Evolutionary conservation across 2,888 invertebrate species (phyloP).

Genomic region (Agrotis ipsilon): DNA sequence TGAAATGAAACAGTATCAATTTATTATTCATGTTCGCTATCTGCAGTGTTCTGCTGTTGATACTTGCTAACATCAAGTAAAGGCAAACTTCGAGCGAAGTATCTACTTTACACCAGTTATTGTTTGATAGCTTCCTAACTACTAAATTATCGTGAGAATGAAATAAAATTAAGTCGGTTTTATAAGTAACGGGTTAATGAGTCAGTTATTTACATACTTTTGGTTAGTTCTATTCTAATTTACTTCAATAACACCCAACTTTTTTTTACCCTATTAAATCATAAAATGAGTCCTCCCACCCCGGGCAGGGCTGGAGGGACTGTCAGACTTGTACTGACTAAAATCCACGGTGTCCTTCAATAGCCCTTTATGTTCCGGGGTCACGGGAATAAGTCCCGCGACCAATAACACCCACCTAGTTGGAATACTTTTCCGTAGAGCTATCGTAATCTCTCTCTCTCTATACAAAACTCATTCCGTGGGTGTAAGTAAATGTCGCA

Average conservation of each 20-base stretch:
- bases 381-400: too few relatives aligned
- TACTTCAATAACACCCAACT: background rate
- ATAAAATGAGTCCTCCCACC: too few relatives aligned
- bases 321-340: too few relatives aligned
- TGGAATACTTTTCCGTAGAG: conserved; percentile 1
- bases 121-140: conserved; percentile 3
- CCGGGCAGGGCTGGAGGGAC: too few relatives aligned
- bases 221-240: background rate
- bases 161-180: background rate
- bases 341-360: too few relatives aligned
- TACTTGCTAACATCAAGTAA: conserved; percentile 9
- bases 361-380: too few relatives aligned
- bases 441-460: background rate
- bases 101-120: background rate
- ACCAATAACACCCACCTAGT: background rate
- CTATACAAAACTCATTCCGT: background rate
- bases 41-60: conserved; percentile 4
- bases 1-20: conserved; percentile 18
- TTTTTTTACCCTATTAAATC: too few relatives aligned
- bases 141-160: conserved; percentile 1
- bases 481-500: background rate
- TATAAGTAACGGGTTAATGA: background rate
- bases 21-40: conserved; percentile 34
- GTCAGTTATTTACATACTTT: too few relatives aligned
- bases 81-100: conserved; percentile 1